Evolutionary conservation across 1,140 invertebrate genomes (phyloP), one percentile per base, ranked within the genome.

Genomic region (Orchesella cincta): DNA sequence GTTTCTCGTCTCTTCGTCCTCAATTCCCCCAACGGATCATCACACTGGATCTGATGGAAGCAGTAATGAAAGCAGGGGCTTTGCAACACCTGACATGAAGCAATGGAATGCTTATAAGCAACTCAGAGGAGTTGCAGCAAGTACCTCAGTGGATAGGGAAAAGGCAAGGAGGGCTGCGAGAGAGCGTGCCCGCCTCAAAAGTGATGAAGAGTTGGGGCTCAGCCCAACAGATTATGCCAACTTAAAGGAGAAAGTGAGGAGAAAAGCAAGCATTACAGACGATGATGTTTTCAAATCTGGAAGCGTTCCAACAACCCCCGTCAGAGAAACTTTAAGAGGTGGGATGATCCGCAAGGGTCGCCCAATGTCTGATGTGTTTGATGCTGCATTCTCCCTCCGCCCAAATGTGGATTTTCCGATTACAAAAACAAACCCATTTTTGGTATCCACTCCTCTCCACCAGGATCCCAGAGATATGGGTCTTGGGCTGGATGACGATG

Each of bases 201-300:
- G 89, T 52, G 91, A 93, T 83, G 88, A 91, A 78, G 91, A 92
- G 82, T 83, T 92, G 1, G 91, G 91, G 16, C 85, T 93, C 0
- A 93, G 91, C 84, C 91, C 92, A 0, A 90, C 92, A 79, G 90
- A 92, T 77, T 87, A 92, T 73, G 86, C 86, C 75, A 83, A 88
- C 52, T 78, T 90, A 3, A 85, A 87, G 79, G 85, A 88, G 82
- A 90, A 87, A 83, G 84, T 87, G 0, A 87, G 86, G 80, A 87
- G 87, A 78, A 88, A 88, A 73, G 33, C 76, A 23, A 83, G 81
- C 81, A 84, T 70, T 89, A 89, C 83, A 1, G 79, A 81, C 57
- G 77, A 80, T 26, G 62, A 67, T 23, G 51, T 80, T 1, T 80
- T 81, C 33, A 36, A 64, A 2, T 26, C 62, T 8, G 33, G 46